Evolutionary conservation across 2,113 vertebrate genomes (phyloP).

Genomic region (Rhombomys opimus): DNA sequence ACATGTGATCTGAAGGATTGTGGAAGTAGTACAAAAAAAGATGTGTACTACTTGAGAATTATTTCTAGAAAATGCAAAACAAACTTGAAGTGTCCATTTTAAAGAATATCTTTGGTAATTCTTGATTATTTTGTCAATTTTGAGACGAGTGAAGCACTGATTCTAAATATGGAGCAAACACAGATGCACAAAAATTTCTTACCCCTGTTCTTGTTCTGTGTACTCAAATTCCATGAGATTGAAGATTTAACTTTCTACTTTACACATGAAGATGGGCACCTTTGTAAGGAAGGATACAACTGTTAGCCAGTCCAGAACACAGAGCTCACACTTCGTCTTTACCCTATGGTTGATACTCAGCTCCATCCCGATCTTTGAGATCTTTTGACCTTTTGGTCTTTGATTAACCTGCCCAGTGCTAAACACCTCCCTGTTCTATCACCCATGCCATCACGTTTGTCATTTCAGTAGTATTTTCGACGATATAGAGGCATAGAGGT

Average conservation of each 20-base stretch:
- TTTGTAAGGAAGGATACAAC: neutral
- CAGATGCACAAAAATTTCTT: neutral
- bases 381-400: neutral
- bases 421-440: neutral
- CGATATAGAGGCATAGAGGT: constrained; percentile 7
- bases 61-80: neutral
- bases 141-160: neutral
- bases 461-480: neutral
- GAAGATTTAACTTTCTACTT: neutral
- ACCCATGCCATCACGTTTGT: neutral
- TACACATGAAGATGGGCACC: neutral
- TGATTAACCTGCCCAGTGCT: neutral
- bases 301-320: neutral
- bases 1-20: neutral
- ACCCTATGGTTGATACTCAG: neutral
- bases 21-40: neutral
- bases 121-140: neutral
- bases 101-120: neutral
- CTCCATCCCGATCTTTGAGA: neutral
- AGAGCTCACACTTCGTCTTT: neutral
- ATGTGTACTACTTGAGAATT: neutral
- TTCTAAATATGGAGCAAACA: neutral
- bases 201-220: neutral
- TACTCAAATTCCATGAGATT: neutral
- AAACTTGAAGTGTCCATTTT: neutral